These are phyloP conservation scores for Arrhamphus sclerolepis DNA, from an alignment of 2,797 vertebrate genomes.

Conservation along the genomic window DNA sequence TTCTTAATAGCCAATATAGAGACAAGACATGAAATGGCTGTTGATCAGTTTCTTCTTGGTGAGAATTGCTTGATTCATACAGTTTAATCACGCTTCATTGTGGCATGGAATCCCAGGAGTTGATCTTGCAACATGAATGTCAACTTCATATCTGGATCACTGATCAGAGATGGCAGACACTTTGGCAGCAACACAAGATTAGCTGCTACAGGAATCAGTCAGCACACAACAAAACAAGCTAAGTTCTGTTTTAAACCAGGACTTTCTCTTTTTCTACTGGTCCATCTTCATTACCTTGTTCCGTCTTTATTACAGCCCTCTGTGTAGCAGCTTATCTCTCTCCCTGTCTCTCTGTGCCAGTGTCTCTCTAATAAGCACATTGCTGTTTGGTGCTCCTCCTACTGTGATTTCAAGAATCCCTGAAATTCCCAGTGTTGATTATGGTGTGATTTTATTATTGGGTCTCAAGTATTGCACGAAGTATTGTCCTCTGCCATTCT, in stretches of 20 bases:
- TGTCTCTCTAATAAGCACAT: slow-evolving; percentile 75
- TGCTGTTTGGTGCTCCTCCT: slow-evolving; percentile 69
- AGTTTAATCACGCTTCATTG: slow-evolving; percentile 31
- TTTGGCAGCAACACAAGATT: slow-evolving; percentile 13
- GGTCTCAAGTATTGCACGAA: slow-evolving; percentile 31
- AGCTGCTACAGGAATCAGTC: slow-evolving; percentile 43
- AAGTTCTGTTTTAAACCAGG: slow-evolving; percentile 35
- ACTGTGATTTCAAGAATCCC: slow-evolving; percentile 54
- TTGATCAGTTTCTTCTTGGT: slow-evolving; percentile 18
- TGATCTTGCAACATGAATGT: slow-evolving; percentile 42
- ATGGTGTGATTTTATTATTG: slow-evolving; percentile 28
- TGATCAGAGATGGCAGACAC: slow-evolving; percentile 16
- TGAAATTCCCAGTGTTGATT: slow-evolving; percentile 39
- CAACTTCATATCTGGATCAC: slow-evolving; percentile 41
- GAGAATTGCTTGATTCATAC: slow-evolving; percentile 32
- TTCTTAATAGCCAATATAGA: slow-evolving; percentile 5
- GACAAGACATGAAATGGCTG: neutral
- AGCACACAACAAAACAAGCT: slow-evolving; percentile 44
- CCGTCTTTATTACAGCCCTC: slow-evolving; percentile 40
- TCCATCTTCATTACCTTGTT: slow-evolving; percentile 28
- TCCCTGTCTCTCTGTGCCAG: slow-evolving; percentile 39
- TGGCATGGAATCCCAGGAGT: slow-evolving; percentile 32
- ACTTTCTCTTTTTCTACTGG: slow-evolving; percentile 54
- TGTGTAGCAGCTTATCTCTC: slow-evolving; percentile 50
- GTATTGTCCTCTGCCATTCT: slow-evolving; percentile 17